These are phyloP conservation scores for Peromyscus californicus DNA, from an alignment of 2,113 vertebrate genomes.

Conservation along the genomic window DNA sequence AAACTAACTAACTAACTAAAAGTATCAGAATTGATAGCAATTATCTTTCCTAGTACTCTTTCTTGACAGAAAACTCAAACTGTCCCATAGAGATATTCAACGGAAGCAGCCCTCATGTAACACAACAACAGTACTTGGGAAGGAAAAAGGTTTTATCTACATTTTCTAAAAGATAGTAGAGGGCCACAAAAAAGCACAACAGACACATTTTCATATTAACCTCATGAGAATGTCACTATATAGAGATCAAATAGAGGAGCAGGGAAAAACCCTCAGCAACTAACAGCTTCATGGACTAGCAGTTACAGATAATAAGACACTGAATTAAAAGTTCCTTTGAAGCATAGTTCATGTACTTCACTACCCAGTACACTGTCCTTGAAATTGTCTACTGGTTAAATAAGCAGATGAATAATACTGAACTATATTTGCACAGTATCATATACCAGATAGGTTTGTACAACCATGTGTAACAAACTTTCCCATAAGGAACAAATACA, in stretches of 20 bases:
- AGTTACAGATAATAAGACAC: neutral
- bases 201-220: constrained; percentile 3
- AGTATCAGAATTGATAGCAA: neutral
- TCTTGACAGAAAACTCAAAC: neutral
- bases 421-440: neutral
- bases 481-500: constrained; percentile 40
- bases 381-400: constrained; percentile 28
- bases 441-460: constrained; percentile 3
- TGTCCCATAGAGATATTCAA: neutral
- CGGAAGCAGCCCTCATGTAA: neutral
- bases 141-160: neutral
- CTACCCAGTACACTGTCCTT: neutral
- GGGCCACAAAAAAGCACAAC: neutral
- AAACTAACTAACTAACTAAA: neutral
- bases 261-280: constrained; percentile 15
- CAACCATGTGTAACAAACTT: constrained; percentile 21
- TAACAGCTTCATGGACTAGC: neutral
- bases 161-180: neutral
- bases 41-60: neutral
- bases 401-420: neutral
- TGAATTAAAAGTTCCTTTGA: constrained; percentile 45
- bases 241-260: constrained; percentile 17
- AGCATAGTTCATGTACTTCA: neutral
- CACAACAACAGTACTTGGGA: neutral
- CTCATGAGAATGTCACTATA: neutral